Evolutionary conservation across 2,797 vertebrate genomes (phyloP), one percentile per base, ranked within the genome.

Genomic region (Phyllotis vaccarum): DNA sequence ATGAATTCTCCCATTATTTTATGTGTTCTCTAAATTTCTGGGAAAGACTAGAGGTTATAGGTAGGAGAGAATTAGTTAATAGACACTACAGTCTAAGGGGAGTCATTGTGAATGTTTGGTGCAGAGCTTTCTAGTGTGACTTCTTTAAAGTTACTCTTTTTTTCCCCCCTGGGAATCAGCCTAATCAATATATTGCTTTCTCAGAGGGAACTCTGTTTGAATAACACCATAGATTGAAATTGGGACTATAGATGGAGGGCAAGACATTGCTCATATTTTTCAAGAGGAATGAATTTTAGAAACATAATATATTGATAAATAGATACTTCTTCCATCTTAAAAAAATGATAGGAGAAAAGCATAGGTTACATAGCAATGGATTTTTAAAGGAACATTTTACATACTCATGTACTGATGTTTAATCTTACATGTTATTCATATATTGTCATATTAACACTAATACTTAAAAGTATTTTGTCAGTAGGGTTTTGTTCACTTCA

Each of bases 291-390:
- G 3, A 40, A 82, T 16, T 43, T 60, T 43, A 82, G 8, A 3
- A 40, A 40, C 1, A 13, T n/a, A 54, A 82, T 94, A 94, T 34
- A 62, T 46, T 54, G 90, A 86, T 78, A 82, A 60, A 85, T 92
- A 72, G 74, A 91, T 40, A 21, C 4, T 60, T 3, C 19, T 93
- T 91, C 17, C 14, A 43, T 80, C n/a, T 79, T 90, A 40, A 94
- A 40, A 37, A 75, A 21, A n/a, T 29, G 12, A 78, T 21, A 64
- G 13, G 31, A 91, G 56, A 87, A 93, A 85, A 72, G 11, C 62
- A 68, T 34, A 76, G 66, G 8, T 16, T 24, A 5, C 31, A 43
- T 1, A 34, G 78, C 88, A 86, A 90, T 49, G 17, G 3, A 46
- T 9, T 46, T 94, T 60, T 46, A 0, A 75, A n/a, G 76, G 13